These are phyloP conservation scores for Raillietiella orientalis DNA, from an alignment of 2,888 invertebrate genomes.

Conservation along the genomic window DNA sequence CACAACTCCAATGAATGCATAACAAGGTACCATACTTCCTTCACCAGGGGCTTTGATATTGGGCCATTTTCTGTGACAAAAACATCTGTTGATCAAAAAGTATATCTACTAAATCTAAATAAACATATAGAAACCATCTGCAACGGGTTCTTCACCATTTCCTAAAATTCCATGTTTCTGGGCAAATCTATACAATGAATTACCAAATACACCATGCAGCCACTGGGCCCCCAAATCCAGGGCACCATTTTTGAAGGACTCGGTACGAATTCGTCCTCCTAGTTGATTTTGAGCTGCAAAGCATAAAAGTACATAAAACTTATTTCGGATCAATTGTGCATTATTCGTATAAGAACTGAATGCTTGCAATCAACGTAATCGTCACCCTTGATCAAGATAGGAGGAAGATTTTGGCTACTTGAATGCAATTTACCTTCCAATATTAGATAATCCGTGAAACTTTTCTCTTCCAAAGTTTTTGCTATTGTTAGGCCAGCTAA, in stretches of 20 bases:
- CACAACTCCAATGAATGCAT: no score
- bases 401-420: no score
- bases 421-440: no score
- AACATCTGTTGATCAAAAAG: no score
- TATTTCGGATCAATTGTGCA: slow-evolving; percentile 7
- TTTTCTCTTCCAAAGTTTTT: slow-evolving; percentile 7
- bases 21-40: no score
- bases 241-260: slow-evolving; percentile 1
- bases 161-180: neutral
- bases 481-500: slow-evolving; percentile 9
- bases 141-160: no score
- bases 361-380: slow-evolving; percentile 10
- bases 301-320: slow-evolving; percentile 8
- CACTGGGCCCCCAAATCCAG: slow-evolving; percentile 5
- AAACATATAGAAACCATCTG: no score
- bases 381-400: no score
- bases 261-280: slow-evolving; percentile 5
- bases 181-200: slow-evolving; percentile 3
- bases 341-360: slow-evolving; percentile 9
- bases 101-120: no score
- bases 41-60: no score
- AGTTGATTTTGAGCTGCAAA: slow-evolving; percentile 8
- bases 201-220: slow-evolving; percentile 4
- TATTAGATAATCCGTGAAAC: slow-evolving; percentile 8
- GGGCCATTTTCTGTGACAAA: no score